Evolutionary conservation across 2,113 vertebrate genomes (phyloP), one percentile per base, ranked within the genome.

Genomic region (Cynoglossus semilaevis): DNA sequence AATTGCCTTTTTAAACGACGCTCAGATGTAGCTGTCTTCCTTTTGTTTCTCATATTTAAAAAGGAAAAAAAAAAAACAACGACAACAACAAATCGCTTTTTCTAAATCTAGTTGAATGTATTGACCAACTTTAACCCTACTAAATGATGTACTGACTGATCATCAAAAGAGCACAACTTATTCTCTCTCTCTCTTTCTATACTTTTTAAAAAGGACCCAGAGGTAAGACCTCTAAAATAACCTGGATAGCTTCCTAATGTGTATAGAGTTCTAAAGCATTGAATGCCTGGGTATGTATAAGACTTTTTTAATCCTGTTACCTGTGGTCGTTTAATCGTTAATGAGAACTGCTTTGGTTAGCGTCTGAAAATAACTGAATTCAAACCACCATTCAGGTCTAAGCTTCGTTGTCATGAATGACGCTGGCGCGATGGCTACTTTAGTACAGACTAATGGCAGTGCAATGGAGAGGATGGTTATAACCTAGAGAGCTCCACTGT

Each of bases 381-480:
- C 93, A 88, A 90, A 92, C 93, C 80, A 89, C 88, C 92, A 92
- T 95, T 94, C 93, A 94, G 94, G 94, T 95, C 91, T 87, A 95
- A 94, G 88, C 92, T 93, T 92, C 94, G 93, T 93, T 93, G 93
- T 84, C 80, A 80, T 71, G 81, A 82, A 93, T 92, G 94, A 92
- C 91, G 93, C 84, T 83, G 87, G 93, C 92, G 93, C 92, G 92
- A 75, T 92, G 94, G 90, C 91, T 93, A 92, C 92, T 94, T 93
- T 95, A 97, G 94, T 83, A 92, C 93, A 94, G 95, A 94, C 89
- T 95, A 95, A 92, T 94, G 94, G 92, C 94, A 93, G 93, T 91
- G 83, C 83, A 88, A 95, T 93, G 87, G 89, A 90, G 88, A 95
- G 94, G 94, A 96, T 94, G 94, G 90, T 93, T 96, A 94, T 86